Evolutionary conservation across 2,113 vertebrate species (phyloP).

Genomic region (Strigops habroptila): DNA sequence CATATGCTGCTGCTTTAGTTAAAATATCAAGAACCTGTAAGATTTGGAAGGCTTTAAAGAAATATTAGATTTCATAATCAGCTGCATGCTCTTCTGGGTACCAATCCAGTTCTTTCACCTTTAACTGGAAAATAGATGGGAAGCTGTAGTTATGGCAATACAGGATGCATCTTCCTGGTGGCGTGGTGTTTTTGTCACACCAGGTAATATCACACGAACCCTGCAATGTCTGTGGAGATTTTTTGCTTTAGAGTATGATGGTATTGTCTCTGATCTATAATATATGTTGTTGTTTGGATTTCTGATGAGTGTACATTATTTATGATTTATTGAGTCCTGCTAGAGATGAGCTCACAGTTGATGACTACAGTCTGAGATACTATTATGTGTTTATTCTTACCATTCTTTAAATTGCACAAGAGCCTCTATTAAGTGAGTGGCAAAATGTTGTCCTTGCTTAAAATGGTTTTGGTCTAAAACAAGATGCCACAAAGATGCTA

Average conservation of each 20-base stretch:
- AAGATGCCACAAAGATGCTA: neutral
- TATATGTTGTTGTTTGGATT: fast-evolving
- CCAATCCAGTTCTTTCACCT: fast-evolving
- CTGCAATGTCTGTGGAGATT: fast-evolving
- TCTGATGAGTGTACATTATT: fast-evolving
- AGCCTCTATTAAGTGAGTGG: neutral
- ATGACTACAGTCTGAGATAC: fast-evolving
- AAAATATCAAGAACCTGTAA: fast-evolving
- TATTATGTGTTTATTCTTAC: fast-evolving
- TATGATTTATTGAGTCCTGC: neutral
- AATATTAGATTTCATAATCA: fast-evolving
- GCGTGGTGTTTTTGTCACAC: neutral
- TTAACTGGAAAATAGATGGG: neutral
- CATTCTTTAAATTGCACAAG: neutral
- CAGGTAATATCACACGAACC: fast-evolving
- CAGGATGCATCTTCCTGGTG: fast-evolving
- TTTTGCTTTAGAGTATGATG: fast-evolving
- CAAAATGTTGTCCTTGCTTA: neutral
- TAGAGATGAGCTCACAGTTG: neutral
- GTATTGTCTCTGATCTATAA: fast-evolving
- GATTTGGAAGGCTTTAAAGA: neutral
- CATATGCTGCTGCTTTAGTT: neutral
- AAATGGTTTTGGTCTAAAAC: neutral
- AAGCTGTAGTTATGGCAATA: fast-evolving
- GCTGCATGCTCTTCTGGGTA: neutral